Evolutionary conservation across 2,113 vertebrate species (phyloP).

Genomic region (Channa argus): DNA sequence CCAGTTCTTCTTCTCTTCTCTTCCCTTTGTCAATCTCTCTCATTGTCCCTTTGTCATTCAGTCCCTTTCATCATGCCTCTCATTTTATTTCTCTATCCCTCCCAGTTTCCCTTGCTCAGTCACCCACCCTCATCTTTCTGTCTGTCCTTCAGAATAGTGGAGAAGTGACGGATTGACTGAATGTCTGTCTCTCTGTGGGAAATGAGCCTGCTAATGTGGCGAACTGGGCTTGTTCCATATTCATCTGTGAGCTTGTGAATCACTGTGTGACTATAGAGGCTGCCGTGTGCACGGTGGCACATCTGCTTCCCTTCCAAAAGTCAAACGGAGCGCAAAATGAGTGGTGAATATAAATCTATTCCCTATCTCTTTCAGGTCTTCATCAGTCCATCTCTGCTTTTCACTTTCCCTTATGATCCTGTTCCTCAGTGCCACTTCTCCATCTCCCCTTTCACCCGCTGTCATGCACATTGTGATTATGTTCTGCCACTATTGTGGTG

Average conservation of each 20-base stretch:
- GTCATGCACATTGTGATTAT: constrained; percentile 39
- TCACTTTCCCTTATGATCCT: constrained; percentile 22
- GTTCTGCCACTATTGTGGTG: constrained; percentile 32
- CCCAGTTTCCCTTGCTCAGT: not conserved
- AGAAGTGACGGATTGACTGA: constrained; percentile 66
- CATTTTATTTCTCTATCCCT: constrained; percentile 22
- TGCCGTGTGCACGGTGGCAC: constrained; percentile 52
- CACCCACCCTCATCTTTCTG: not conserved
- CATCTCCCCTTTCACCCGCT: constrained; percentile 47
- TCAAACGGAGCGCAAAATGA: constrained; percentile 69
- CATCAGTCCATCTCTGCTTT: constrained; percentile 65
- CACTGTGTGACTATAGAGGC: constrained; percentile 37
- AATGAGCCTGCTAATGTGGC: constrained; percentile 77
- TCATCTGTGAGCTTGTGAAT: constrained; percentile 72
- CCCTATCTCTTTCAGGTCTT: constrained; percentile 71
- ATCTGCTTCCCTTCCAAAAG: constrained; percentile 66
- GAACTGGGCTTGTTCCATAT: constrained; percentile 73
- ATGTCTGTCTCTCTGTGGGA: constrained; percentile 62
- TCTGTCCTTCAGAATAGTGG: constrained; percentile 35
- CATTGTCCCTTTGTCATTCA: constrained; percentile 27
- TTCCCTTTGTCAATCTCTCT: constrained; percentile 25
- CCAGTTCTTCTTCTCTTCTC: constrained; percentile 17
- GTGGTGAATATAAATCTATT: constrained; percentile 66
- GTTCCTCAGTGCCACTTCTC: constrained; percentile 31
- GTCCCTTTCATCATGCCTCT: constrained; percentile 14